Base-by-base conservation (phyloP, 2,113 vertebrate genomes). In the Trematocara nigrifrons region DNA sequence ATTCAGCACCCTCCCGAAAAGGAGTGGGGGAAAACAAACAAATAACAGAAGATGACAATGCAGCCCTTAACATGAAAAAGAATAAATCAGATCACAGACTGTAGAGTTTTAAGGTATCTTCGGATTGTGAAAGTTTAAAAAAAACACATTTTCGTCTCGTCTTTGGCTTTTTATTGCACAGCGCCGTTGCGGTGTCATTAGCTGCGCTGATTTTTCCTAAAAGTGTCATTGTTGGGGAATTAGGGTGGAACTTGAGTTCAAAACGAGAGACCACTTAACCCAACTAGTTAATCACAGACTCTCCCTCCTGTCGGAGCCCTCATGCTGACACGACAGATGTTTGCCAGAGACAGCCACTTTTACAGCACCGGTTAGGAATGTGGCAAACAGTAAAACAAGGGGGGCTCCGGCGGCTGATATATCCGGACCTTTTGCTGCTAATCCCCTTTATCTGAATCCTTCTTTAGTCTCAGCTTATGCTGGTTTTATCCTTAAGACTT, bases 251-350 rank as follows among this genome's bases (percentile, higher is more conserved):
- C 83, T 84, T 42, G 85, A 89, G 88, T 91, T 93, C 85, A 89
- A 86, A 88, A 87, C 57, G 78, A 91, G 93, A 92, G 86, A 93
- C 91, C 94, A 93, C 93, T 95, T 94, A 92, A 87, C 61, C 89
- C 89, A 90, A 92, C 94, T 88, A 92, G 89, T 95, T 95, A 95
- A 95, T 94, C 89, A 91, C 85, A 57, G 22, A 6, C 90, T 74
- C 87, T 54, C 80, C 69, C 78, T 9, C 89, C 71, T 76, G 45
- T 49, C 80, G 81, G 56, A 92, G 94, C 83, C 78, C 78, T 89
- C 95, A 93, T 7, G 86, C 93, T 92, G 95, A 86, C 90, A 85
- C 84, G 86, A 92, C 95, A 95, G 95, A 95, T 95, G 95, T 95
- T 95, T 94, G 81, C 94, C 92, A 93, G 92, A 92, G 86, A 90